Evolutionary conservation across 2,888 invertebrate species (phyloP).

Genomic region (Plagodis dolabraria): DNA sequence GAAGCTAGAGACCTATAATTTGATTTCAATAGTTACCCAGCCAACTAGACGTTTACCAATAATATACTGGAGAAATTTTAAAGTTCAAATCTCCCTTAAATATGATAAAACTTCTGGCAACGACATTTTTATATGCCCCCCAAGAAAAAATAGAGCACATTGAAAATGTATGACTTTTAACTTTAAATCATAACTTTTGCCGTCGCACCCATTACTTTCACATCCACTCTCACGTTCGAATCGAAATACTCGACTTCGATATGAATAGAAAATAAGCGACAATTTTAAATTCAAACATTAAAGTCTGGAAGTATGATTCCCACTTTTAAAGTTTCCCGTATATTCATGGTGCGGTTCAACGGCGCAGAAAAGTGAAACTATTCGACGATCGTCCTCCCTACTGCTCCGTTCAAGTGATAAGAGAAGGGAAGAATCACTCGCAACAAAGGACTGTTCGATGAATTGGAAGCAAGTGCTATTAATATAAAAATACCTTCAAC

Average conservation of each 20-base stretch:
- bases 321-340: slow-evolving; percentile 72
- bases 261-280: slow-evolving; percentile 28
- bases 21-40: too few species aligned
- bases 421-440: slow-evolving; percentile 15
- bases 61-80: too few species aligned
- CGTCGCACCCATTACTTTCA: slow-evolving; percentile 1
- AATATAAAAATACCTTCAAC: slow-evolving; percentile 4
- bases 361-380: slow-evolving; percentile 81
- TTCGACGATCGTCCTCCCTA: slow-evolving; percentile 58
- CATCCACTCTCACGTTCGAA: slow-evolving; percentile 1
- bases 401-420: slow-evolving; percentile 41
- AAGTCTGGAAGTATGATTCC: slow-evolving; percentile 64
- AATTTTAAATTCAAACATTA: slow-evolving; percentile 42
- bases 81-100: too few species aligned
- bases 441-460: slow-evolving; percentile 6
- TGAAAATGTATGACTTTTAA: neutral
- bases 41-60: too few species aligned
- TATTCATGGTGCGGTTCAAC: slow-evolving; percentile 73
- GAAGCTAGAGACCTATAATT: too few species aligned
- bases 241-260: slow-evolving; percentile 25
- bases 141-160: too few species aligned
- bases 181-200: slow-evolving; percentile 3
- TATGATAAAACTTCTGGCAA: too few species aligned
- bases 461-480: slow-evolving; percentile 16
- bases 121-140: too few species aligned